phyloP scores from a whole-genome alignment of 2,888 invertebrate genomes.

The Aphodius granarius region DNA sequence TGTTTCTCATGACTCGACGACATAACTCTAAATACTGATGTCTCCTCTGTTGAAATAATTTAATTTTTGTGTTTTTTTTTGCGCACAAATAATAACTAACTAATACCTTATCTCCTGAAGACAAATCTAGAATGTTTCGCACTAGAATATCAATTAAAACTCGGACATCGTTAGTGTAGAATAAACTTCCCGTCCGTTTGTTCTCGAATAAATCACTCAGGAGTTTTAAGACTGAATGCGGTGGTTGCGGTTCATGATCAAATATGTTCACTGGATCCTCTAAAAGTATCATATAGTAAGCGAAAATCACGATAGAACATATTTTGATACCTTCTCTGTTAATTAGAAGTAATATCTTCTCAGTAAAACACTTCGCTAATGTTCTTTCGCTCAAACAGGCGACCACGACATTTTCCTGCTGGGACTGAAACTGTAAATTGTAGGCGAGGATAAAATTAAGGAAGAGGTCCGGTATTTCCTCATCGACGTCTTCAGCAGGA shows the following conservation, averaged over 20 bases:
- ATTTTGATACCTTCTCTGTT: slow-evolving; percentile 79
- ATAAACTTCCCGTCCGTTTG: slow-evolving; percentile 78
- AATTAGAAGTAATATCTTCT: slow-evolving; percentile 82
- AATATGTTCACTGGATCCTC: slow-evolving; percentile 87
- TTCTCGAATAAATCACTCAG: slow-evolving; percentile 83
- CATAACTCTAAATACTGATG: slow-evolving; percentile 79
- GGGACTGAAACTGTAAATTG: slow-evolving; percentile 79
- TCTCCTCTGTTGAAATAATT: slow-evolving; percentile 64
- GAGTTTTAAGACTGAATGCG: slow-evolving; percentile 87
- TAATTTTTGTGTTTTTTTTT: slow-evolving; percentile 14
- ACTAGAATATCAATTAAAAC: slow-evolving; percentile 93
- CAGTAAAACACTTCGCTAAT: slow-evolving; percentile 85
- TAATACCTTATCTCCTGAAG: slow-evolving; percentile 80
- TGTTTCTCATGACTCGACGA: slow-evolving; percentile 77
- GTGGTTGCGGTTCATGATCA: slow-evolving; percentile 77
- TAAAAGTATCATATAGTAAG: slow-evolving; percentile 49
- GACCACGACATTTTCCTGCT: slow-evolving; percentile 70
- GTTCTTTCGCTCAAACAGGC: slow-evolving; percentile 69
- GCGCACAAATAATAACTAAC: not conserved
- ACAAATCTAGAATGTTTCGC: slow-evolving; percentile 85
- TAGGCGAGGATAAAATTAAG: slow-evolving; percentile 83
- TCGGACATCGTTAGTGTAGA: slow-evolving; percentile 94
- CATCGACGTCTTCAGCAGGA: slow-evolving; percentile 78
- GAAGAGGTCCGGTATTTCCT: slow-evolving; percentile 82
- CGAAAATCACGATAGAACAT: slow-evolving; percentile 6